Conservation (phyloP, 2,113 vertebrate species). For the Anhinga rufa region DNA sequence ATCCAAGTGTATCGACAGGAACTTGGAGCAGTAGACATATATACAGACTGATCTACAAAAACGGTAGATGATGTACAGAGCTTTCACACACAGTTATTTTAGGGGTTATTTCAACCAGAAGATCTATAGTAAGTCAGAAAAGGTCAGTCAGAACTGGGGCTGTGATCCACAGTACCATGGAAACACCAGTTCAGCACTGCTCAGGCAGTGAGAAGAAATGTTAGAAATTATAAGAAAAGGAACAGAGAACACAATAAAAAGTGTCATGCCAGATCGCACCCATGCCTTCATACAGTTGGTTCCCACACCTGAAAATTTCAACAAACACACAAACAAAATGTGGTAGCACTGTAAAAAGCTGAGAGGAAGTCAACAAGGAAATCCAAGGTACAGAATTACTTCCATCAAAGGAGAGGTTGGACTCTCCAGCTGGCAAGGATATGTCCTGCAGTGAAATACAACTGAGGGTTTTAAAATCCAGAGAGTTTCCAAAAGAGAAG, state of each 20-base stretch:
- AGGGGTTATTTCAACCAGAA: background rate
- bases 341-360: background rate
- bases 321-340: background rate
- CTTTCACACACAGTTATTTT: background rate
- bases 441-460: background rate
- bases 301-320: background rate
- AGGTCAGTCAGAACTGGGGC: background rate
- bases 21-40: background rate
- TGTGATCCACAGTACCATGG: background rate
- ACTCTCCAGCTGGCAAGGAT: background rate
- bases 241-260: background rate
- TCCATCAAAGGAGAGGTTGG: background rate
- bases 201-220: background rate
- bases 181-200: background rate
- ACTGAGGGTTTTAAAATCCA: background rate
- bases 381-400: background rate
- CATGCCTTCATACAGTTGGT: background rate
- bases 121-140: background rate
- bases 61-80: background rate
- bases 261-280: background rate
- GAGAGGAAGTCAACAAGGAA: background rate
- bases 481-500: fast-evolving
- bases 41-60: background rate
- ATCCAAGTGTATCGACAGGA: background rate
- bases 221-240: background rate